phyloP scores from a whole-genome alignment of 1,140 invertebrate species.

The Drosophila subpulchrella region DNA sequence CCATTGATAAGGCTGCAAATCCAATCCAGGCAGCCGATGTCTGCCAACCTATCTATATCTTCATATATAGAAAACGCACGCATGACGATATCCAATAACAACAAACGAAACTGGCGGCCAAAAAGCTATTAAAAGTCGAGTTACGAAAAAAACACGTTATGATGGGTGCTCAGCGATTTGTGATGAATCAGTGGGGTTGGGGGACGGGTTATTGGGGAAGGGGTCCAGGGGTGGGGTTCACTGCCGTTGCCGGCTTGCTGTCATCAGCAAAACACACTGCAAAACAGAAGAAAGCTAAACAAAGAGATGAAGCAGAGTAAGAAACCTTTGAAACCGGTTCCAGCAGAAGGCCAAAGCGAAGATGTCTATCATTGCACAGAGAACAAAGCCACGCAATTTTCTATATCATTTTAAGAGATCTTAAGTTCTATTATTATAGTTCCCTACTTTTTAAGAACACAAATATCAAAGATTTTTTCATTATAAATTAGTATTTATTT shows the following conservation, averaged over 20 bases:
- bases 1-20: conserved; percentile 6
- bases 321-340: conserved; percentile 80
- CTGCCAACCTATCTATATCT: conserved; percentile 10
- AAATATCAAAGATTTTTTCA: no score
- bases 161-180: conserved; percentile 31
- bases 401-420: background rate
- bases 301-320: conserved; percentile 59
- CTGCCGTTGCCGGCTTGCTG: conserved; percentile 56
- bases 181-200: conserved; percentile 57
- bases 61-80: conserved; percentile 9
- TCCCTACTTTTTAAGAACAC: background rate
- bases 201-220: background rate
- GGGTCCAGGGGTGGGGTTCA: conserved; percentile 7
- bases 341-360: conserved; percentile 69
- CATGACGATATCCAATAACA: conserved; percentile 24
- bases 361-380: conserved; percentile 25
- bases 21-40: conserved; percentile 10
- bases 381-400: background rate
- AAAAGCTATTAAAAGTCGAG: conserved; percentile 5
- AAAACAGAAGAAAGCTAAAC: conserved; percentile 79
- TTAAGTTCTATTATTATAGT: background rate
- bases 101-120: conserved; percentile 10
- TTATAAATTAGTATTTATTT: no score
- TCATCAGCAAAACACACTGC: conserved; percentile 70
- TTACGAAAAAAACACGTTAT: conserved; percentile 20